These are phyloP conservation scores for Corydoras sp. DNA, from an alignment of 2,113 vertebrate genomes.

Conservation along the genomic window DNA sequence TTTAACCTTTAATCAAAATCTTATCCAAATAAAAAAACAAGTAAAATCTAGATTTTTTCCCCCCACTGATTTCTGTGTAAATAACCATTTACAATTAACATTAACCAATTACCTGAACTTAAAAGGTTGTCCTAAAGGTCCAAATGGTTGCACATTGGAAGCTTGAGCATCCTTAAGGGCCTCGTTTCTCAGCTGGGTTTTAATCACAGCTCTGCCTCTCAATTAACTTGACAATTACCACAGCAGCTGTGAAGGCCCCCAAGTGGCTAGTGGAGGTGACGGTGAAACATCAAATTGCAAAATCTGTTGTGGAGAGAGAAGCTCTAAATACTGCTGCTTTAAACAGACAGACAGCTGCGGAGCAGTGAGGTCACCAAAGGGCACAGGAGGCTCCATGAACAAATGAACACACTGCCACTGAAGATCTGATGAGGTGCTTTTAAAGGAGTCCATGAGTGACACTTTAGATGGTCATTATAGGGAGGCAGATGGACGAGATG, in stretches of 20 bases:
- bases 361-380: conserved; percentile 48
- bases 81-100: no score
- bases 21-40: no score
- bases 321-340: conserved; percentile 6
- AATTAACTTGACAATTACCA: conserved; percentile 3
- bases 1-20: no score
- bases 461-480: conserved; percentile 1
- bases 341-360: conserved; percentile 40
- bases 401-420: conserved; percentile 28
- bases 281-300: conserved; percentile 13
- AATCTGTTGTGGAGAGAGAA: conserved; percentile 21
- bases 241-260: conserved; percentile 11
- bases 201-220: neutral
- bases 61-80: no score
- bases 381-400: conserved; percentile 31
- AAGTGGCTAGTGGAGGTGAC: neutral
- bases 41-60: no score
- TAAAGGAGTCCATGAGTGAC: conserved; percentile 3
- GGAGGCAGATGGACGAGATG: conserved; percentile 2
- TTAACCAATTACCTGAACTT: no score
- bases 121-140: no score
- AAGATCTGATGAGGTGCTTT: conserved; percentile 13
- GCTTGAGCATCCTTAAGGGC: neutral
- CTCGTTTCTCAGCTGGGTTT: conserved; percentile 8
- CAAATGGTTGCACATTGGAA: no score